These are phyloP conservation scores for Piscicola geometra DNA, from an alignment of 2,888 invertebrate genomes.

Conservation along the genomic window DNA sequence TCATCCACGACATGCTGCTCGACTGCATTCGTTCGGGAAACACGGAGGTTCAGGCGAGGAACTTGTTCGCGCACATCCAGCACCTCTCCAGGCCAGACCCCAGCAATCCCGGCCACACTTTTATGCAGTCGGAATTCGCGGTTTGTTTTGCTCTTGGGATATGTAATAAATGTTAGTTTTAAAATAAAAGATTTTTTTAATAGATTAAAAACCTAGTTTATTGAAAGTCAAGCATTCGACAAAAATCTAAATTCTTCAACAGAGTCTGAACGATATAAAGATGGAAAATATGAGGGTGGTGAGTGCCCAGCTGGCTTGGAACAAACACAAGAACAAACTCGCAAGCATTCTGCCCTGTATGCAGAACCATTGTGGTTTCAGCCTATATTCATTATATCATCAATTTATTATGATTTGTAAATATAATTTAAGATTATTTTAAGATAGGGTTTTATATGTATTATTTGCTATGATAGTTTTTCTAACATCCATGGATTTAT, in stretches of 20 bases:
- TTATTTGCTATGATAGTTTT: neutral
- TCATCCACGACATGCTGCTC: conserved; percentile 92
- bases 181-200: neutral
- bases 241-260: too few relatives aligned
- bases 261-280: conserved; percentile 73
- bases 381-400: too few relatives aligned
- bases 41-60: conserved; percentile 91
- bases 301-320: conserved; percentile 89
- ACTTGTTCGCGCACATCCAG: conserved; percentile 91
- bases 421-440: too few relatives aligned
- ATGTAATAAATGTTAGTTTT: too few relatives aligned
- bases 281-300: conserved; percentile 87
- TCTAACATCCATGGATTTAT: neutral
- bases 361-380: too few relatives aligned
- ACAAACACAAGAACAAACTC: conserved; percentile 95
- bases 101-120: conserved; percentile 43
- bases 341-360: conserved; percentile 88
- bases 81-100: conserved; percentile 74
- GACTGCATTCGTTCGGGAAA: conserved; percentile 94
- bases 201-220: neutral
- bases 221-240: too few relatives aligned
- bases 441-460: too few relatives aligned
- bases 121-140: conserved; percentile 53
- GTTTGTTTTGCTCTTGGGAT: too few relatives aligned
- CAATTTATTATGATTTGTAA: too few relatives aligned